Evolutionary conservation across 2,888 invertebrate genomes (phyloP).

Genomic region (Dynastes tityus): DNA sequence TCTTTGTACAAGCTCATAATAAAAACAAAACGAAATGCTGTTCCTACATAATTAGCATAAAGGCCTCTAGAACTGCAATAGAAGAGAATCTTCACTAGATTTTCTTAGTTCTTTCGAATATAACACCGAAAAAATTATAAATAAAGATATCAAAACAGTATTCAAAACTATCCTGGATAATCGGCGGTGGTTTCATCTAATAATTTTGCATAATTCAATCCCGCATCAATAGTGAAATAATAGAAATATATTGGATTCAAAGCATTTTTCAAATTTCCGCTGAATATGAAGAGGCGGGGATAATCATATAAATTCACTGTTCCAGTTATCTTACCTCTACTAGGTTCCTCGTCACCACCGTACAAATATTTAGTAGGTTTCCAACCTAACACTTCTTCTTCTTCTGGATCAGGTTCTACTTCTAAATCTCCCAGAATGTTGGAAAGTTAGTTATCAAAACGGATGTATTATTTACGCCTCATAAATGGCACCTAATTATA

Average conservation of each 20-base stretch:
- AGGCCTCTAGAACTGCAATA: no score
- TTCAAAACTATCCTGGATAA: background rate
- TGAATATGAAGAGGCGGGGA: no score
- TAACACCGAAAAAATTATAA: no score
- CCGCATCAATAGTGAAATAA: constrained; percentile 33
- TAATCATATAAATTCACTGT: constrained; percentile 30
- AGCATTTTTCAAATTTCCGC: background rate
- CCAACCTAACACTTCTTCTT: background rate
- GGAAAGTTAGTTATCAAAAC: constrained; percentile 11
- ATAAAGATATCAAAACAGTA: no score
- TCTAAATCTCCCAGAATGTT: constrained; percentile 5
- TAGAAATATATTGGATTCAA: constrained; percentile 42
- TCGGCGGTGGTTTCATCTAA: background rate
- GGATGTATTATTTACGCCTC: constrained; percentile 69
- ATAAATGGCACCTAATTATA: constrained; percentile 79
- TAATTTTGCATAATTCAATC: constrained; percentile 24
- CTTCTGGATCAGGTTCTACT: constrained; percentile 1
- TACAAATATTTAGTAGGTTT: constrained; percentile 31
- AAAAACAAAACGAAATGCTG: no score
- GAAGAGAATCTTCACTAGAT: no score
- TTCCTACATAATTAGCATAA: no score
- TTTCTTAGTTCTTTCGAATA: no score
- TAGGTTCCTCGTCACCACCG: constrained; percentile 13
- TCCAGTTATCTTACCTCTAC: background rate
- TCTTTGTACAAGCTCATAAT: no score